Evolutionary conservation across 2,113 vertebrate genomes (phyloP).

Genomic region (Microcebus ravelobensis): DNA sequence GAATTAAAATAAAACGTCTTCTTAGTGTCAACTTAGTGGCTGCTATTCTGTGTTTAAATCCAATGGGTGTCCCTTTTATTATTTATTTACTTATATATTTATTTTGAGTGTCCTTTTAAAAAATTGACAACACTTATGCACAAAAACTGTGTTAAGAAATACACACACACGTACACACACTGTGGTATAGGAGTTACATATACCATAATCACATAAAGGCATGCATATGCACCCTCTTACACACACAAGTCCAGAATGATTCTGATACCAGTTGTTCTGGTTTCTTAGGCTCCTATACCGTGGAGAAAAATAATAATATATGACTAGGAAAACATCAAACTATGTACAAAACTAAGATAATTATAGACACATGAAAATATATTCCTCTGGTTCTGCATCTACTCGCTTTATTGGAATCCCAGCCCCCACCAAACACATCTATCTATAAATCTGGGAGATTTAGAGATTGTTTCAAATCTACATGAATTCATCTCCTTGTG

Average conservation of each 20-base stretch:
- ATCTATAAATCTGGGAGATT: neutral
- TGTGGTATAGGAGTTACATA: neutral
- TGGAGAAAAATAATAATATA: neutral
- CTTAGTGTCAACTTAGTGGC: neutral
- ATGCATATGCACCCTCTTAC: neutral
- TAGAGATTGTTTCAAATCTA: neutral
- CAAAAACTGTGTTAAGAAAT: neutral
- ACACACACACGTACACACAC: too few species aligned
- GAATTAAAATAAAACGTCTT: neutral
- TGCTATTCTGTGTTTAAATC: neutral
- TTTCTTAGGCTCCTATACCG: neutral
- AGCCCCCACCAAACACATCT: neutral
- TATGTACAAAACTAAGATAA: neutral
- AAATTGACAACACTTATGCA: neutral
- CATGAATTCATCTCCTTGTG: too few species aligned
- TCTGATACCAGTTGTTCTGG: neutral
- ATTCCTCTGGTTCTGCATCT: neutral
- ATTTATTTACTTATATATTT: too few species aligned
- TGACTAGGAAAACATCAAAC: neutral
- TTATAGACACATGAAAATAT: neutral
- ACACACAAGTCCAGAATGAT: neutral
- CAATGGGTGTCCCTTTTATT: neutral
- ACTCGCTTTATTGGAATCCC: neutral
- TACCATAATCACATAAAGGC: neutral
- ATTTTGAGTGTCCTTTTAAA: neutral